phyloP scores from a whole-genome alignment of 92 coral and sea anemone genomes.

The Parazoanthus swiftii region DNA sequence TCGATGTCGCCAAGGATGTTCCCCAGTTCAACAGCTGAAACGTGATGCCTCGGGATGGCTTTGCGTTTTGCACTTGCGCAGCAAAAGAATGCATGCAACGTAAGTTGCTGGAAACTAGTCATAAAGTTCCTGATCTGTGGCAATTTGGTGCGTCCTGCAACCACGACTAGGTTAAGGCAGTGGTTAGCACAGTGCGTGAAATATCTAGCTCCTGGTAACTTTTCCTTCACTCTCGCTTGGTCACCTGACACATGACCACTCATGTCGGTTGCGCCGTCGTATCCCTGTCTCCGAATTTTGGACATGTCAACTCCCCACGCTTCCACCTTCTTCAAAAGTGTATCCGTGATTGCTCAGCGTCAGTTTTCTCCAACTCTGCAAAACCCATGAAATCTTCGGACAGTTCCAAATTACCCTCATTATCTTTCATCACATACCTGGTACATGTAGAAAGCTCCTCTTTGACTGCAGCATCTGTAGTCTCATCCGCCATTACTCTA shows the following conservation, averaged over 20 bases:
- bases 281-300: not conserved
- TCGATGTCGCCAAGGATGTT: no score
- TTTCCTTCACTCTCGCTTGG: not conserved
- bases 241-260: not conserved
- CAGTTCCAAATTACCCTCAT: constrained; percentile 12
- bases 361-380: constrained; percentile 33
- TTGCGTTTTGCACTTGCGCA: constrained; percentile 44
- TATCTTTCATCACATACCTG: not conserved
- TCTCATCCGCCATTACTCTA: not conserved
- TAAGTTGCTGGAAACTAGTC: constrained; percentile 40
- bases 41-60: not conserved
- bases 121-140: constrained; percentile 42
- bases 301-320: not conserved
- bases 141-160: not conserved
- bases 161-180: not conserved
- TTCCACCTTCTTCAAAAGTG: not conserved
- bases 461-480: constrained; percentile 27
- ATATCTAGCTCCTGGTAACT: not conserved
- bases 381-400: no score
- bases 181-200: not conserved
- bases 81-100: constrained; percentile 44
- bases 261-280: no score
- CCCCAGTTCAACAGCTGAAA: no score
- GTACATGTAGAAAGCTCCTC: not conserved
- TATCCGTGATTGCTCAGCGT: constrained; percentile 25